Percentiles rank a stretch among this genome's conserved stretches.
phyloP scores from a whole-genome alignment of 2,113 vertebrate genomes.

The Illadopsis cleaveri region DNA sequence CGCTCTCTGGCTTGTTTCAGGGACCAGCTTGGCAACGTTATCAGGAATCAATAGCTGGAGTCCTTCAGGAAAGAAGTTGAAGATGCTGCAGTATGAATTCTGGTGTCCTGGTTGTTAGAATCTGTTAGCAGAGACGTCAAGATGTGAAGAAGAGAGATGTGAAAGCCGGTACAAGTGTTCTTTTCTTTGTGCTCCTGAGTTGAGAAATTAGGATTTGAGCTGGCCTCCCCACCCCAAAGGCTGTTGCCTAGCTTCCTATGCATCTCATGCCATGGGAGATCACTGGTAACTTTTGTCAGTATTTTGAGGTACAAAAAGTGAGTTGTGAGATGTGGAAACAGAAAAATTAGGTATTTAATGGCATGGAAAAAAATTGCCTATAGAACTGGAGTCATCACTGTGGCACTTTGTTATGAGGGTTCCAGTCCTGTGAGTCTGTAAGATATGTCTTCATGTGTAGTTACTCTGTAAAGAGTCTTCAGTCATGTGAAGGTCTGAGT shows the following conservation, averaged over 20 bases:
- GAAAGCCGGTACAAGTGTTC: background rate
- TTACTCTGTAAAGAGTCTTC: background rate
- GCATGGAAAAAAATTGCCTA: background rate
- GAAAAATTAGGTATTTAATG: background rate
- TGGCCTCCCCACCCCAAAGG: background rate
- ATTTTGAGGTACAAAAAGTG: background rate
- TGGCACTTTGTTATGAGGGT: background rate
- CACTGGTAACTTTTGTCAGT: background rate
- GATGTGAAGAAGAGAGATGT: slow-evolving; percentile 19
- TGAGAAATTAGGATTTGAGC: background rate
- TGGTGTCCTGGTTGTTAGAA: slow-evolving; percentile 26
- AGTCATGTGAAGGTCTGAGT: background rate
- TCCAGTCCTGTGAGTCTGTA: background rate
- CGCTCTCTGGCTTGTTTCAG: slow-evolving; percentile 24
- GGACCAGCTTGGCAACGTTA: background rate
- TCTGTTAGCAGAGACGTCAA: slow-evolving; percentile 2
- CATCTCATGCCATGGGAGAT: background rate
- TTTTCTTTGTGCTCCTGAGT: background rate
- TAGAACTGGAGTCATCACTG: background rate
- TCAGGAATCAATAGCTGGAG: slow-evolving; percentile 33
- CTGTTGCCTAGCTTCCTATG: background rate
- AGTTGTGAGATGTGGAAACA: background rate
- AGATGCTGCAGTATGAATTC: slow-evolving; percentile 27
- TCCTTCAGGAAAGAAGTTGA: slow-evolving; percentile 25
- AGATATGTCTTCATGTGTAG: background rate